phyloP scores from a whole-genome alignment of 2,797 vertebrate species.

The Discoglossus pictus region DNA sequence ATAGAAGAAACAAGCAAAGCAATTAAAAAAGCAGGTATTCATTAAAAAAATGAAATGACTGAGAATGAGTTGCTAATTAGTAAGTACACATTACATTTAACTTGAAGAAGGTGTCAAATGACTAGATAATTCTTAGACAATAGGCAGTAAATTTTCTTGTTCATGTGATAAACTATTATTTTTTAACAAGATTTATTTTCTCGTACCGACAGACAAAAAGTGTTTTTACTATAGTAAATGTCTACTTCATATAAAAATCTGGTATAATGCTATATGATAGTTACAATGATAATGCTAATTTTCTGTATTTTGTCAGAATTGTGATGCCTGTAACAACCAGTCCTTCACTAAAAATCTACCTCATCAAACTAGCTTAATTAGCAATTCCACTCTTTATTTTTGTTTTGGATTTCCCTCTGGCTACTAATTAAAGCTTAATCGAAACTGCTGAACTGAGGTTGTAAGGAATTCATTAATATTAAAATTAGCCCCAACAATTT shows the following conservation, averaged over 20 bases:
- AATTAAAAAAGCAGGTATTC: too few relatives aligned
- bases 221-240: slow-evolving; percentile 69
- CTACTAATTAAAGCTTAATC: slow-evolving; percentile 99
- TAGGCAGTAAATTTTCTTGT: slow-evolving; percentile 56
- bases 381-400: slow-evolving; percentile 98
- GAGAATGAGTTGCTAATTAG: slow-evolving; percentile 39
- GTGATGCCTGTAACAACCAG: slow-evolving; percentile 78
- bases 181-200: slow-evolving; percentile 71
- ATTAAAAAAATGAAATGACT: slow-evolving; percentile 41
- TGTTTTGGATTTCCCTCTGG: slow-evolving; percentile 99
- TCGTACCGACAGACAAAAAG: slow-evolving; percentile 66
- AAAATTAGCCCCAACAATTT: slow-evolving; percentile 96
- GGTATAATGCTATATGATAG: slow-evolving; percentile 65
- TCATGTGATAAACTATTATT: slow-evolving; percentile 60
- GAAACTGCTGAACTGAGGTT: slow-evolving; percentile 99
- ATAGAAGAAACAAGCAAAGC: too few relatives aligned
- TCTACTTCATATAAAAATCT: slow-evolving; percentile 64
- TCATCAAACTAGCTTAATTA: slow-evolving; percentile 96
- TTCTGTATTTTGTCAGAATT: slow-evolving; percentile 85
- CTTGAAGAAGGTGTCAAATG: slow-evolving; percentile 52
- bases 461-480: slow-evolving; percentile 99
- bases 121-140: slow-evolving; percentile 63
- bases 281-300: slow-evolving; percentile 78
- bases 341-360: slow-evolving; percentile 85
- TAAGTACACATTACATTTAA: slow-evolving; percentile 55